Base-by-base conservation (phyloP, 2,113 vertebrate species). In the Alouatta palliata region DNA sequence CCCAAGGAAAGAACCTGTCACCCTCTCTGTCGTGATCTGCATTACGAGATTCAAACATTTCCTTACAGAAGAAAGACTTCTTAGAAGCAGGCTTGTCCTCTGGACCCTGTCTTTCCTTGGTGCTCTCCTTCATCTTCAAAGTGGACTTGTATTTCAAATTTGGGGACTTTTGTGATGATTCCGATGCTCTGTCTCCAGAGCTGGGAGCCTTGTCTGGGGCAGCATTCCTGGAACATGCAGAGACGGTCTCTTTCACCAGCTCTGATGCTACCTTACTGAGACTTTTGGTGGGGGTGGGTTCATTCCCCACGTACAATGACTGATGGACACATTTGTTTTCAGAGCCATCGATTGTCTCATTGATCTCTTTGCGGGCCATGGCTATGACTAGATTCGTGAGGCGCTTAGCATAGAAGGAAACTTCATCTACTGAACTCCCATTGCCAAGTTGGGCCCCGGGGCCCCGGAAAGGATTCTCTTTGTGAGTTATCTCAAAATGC, bases 331-430 rank as follows among this genome's bases (percentile, higher is more conserved):
- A 97, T 21, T 75, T 95, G 68, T 95, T 97, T 37, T 96, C 94
- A 58, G 68, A 92, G 43, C 70, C 93, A 66, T 98, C 95, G 11
- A 97, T 97, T 70, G 93, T 98, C 93, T 98, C 98, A 19, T 97
- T 97, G 93, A 97, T 98, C 87, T 98, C 94, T 86, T 98, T 97
- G 61, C 97, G 95, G 75, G 97, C 94, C 95, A 96, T 96, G 70
- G 98, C 97, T 96, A 98, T 98, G 85, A 98, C 98, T 56, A 98
- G 94, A 71, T 97, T 98, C 68, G 97, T 98, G 75, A 98, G 91
- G 71, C 97, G 89, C 61, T 97, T 98, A 30, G 98, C 98, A 35
- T 98, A 98, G 92, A 98, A 98, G 90, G 98, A 98, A 61, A 98
- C 94, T 87, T 97, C 97, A 35, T 97, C 94, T 23, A 98, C 37